These are phyloP conservation scores for Tetanocera ferruginea DNA, from an alignment of 2,888 invertebrate species.

Conservation along the genomic window DNA sequence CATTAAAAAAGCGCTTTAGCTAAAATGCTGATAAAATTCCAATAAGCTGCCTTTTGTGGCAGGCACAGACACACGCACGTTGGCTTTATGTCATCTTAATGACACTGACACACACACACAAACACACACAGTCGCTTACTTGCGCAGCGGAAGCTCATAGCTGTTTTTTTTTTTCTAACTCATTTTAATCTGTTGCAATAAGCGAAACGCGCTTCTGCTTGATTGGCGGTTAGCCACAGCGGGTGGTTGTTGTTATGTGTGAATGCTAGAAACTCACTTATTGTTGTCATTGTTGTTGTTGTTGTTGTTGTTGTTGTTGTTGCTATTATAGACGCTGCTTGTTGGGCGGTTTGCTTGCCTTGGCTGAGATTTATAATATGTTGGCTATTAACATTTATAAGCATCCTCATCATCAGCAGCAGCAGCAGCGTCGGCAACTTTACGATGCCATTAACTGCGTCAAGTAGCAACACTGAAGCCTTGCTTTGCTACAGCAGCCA, in stretches of 20 bases:
- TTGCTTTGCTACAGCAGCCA: background rate
- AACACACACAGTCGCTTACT: background rate
- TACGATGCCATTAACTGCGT: constrained; percentile 47
- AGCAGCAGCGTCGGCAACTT: constrained; percentile 39
- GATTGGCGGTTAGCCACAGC: background rate
- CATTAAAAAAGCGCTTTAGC: constrained; percentile 29
- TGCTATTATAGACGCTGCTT: too few relatives aligned
- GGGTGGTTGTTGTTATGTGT: background rate
- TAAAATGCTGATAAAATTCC: constrained; percentile 48
- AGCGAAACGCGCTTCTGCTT: background rate
- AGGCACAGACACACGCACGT: background rate
- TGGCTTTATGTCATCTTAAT: constrained; percentile 47
- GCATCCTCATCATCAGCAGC: constrained; percentile 19
- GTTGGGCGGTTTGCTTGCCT: background rate
- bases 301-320: too few relatives aligned
- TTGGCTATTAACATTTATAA: constrained; percentile 27
- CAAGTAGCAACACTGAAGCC: constrained; percentile 6
- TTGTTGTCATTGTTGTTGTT: too few relatives aligned
- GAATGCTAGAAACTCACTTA: too few relatives aligned
- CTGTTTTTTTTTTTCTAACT: background rate
- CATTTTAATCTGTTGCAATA: constrained; percentile 9
- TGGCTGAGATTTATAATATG: constrained; percentile 27
- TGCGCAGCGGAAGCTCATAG: background rate
- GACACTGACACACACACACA: constrained; percentile 31
- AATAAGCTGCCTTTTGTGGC: constrained; percentile 46